Conservation (phyloP, 2,797 vertebrate species). For the Dicrostonyx torquatus region DNA sequence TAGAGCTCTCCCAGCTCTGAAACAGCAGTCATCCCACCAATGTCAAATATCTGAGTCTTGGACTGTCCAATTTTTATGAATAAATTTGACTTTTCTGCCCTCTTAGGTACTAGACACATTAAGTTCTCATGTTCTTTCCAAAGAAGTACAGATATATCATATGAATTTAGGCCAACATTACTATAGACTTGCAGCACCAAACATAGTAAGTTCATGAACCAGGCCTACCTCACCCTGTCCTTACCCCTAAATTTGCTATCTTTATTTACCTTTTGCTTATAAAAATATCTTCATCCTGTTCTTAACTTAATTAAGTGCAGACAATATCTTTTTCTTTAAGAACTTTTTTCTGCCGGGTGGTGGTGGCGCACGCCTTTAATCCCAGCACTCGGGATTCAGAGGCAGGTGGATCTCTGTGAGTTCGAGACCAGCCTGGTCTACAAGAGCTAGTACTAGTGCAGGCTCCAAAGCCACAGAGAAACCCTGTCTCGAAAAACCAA, state of each 20-base stretch:
- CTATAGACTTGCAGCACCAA: constrained; percentile 39
- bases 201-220: neutral
- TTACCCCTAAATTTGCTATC: constrained; percentile 20
- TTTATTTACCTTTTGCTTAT: neutral
- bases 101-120: neutral
- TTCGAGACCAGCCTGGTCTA: too few species aligned
- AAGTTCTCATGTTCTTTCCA: constrained; percentile 37
- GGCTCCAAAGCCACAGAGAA: too few species aligned
- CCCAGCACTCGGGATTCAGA: too few species aligned
- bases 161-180: neutral
- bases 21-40: neutral
- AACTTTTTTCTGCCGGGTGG: neutral
- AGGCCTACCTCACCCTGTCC: neutral
- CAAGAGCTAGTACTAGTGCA: too few species aligned
- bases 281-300: constrained; percentile 1
- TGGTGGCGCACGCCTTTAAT: too few species aligned
- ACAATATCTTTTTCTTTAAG: neutral
- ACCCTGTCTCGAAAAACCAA: too few species aligned
- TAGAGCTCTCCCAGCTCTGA: neutral
- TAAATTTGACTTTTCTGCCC: constrained; percentile 2
- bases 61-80: neutral
- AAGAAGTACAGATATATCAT: neutral
- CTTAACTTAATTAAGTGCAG: neutral
- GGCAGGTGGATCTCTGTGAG: too few species aligned
- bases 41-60: neutral